These are phyloP conservation scores for Apostichopus leukothele DNA, from an alignment of 53 echinoderm and acorn worm species.

Conservation along the genomic window DNA sequence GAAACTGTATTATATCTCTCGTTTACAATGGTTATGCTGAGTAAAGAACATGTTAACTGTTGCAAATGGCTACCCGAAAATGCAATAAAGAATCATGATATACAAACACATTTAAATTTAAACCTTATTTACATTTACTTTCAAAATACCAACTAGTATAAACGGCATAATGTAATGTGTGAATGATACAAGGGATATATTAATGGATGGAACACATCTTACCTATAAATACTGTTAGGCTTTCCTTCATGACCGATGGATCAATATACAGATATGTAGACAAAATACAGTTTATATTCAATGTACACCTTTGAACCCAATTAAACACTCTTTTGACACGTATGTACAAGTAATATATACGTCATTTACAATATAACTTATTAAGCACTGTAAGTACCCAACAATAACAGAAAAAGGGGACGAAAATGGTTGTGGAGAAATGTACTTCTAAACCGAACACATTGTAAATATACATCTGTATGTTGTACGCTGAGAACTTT, in stretches of 20 bases:
- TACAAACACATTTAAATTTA: constrained; percentile 18
- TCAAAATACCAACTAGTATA: background rate
- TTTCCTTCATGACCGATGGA: background rate
- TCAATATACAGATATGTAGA: background rate
- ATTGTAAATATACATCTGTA: no score
- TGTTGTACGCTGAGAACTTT: no score
- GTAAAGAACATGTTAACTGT: background rate
- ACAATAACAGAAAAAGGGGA: background rate
- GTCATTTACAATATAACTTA: background rate
- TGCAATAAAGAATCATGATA: constrained; percentile 12
- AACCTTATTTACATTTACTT: constrained; percentile 23
- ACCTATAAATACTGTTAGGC: constrained; percentile 38
- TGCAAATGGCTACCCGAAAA: background rate
- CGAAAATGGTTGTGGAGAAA: no score
- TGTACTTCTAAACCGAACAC: no score
- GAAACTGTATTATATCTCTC: background rate
- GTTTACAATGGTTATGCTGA: background rate
- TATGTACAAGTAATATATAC: background rate
- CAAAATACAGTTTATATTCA: background rate
- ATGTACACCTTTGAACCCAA: background rate
- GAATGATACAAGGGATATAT: constrained; percentile 25
- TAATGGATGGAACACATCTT: constrained; percentile 32
- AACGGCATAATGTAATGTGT: background rate
- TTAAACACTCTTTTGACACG: background rate
- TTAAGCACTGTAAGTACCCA: background rate